These are phyloP conservation scores for Thalassarche chlororhynchos DNA, from an alignment of 2,113 vertebrate species.

Conservation along the genomic window DNA sequence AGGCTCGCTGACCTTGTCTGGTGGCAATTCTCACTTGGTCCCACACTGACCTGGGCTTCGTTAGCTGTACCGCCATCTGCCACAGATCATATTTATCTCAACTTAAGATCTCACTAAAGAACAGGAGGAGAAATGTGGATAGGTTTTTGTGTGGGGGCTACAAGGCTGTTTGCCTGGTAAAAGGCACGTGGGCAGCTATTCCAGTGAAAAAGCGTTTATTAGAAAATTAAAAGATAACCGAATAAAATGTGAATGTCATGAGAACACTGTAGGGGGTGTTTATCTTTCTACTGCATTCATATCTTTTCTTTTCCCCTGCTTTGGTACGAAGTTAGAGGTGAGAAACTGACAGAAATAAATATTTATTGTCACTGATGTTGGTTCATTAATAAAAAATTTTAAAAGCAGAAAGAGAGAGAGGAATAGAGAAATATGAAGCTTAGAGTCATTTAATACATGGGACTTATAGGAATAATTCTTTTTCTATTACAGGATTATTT, in stretches of 20 bases:
- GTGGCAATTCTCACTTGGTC: neutral
- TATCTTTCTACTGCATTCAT: neutral
- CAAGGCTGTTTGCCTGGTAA: neutral
- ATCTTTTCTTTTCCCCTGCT: neutral
- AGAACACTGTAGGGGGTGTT: neutral
- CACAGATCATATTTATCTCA: neutral
- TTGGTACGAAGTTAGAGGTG: neutral
- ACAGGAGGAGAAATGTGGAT: neutral
- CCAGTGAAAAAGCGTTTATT: neutral
- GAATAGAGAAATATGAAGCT: neutral
- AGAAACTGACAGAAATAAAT: neutral
- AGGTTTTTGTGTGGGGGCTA: neutral
- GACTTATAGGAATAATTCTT: neutral
- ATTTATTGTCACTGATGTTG: neutral
- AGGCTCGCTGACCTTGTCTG: slow-evolving; percentile 4
- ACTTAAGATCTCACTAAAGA: neutral
- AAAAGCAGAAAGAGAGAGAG: neutral
- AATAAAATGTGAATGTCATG: neutral
- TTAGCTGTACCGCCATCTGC: slow-evolving; percentile 49
- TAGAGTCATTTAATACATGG: neutral
- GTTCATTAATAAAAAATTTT: neutral
- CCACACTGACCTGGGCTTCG: neutral
- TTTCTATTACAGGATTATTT: neutral
- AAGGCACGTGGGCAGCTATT: neutral
- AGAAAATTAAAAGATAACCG: neutral